phyloP scores from a whole-genome alignment of 2,797 vertebrate species.

The Eurystomus glaucurus region DNA sequence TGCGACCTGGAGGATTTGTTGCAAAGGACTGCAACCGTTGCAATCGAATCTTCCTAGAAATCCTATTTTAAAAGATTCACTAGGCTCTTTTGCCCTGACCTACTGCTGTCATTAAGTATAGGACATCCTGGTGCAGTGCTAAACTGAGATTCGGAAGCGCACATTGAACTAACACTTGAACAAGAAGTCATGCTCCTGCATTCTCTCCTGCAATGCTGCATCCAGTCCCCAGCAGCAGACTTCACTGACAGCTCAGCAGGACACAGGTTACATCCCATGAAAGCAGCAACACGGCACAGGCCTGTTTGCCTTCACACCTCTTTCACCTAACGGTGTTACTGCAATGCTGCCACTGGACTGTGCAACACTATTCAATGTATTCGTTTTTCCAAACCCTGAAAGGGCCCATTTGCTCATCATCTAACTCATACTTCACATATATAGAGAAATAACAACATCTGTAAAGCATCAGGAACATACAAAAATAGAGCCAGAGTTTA shows the following conservation, averaged over 20 bases:
- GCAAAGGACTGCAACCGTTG: background rate
- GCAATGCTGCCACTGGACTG: background rate
- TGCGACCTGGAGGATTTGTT: background rate
- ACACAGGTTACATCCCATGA: background rate
- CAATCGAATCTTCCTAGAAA: background rate
- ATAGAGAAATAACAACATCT: background rate
- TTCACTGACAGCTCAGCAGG: background rate
- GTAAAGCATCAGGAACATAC: background rate
- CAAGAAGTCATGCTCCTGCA: background rate
- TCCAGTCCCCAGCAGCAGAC: background rate
- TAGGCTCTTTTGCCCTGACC: background rate
- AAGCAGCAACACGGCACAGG: background rate
- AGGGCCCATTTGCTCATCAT: background rate
- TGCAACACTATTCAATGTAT: background rate
- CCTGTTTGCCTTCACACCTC: rapidly evolving
- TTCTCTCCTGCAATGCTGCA: background rate
- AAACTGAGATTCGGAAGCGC: rapidly evolving
- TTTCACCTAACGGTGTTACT: rapidly evolving
- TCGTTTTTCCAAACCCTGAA: background rate
- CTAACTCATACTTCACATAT: background rate
- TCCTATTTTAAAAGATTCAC: background rate
- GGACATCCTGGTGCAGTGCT: rapidly evolving
- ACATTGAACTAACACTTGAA: rapidly evolving
- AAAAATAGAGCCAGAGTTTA: background rate
- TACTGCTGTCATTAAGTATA: background rate